Evolutionary conservation across 2,888 invertebrate genomes (phyloP).

Genomic region (Sarcophaga caerulescens): DNA sequence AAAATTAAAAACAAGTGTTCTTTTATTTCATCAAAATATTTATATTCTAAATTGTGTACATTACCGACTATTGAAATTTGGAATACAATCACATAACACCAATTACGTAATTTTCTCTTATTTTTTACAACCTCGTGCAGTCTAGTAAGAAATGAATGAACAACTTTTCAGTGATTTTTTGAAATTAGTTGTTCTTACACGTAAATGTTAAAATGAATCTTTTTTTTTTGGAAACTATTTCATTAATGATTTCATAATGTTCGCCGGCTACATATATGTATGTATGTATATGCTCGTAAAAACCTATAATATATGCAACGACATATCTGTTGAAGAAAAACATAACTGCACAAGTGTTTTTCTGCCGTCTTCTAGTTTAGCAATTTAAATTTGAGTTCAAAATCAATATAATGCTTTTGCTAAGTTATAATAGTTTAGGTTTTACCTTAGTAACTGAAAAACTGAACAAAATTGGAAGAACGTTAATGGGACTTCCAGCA

Average conservation of each 20-base stretch:
- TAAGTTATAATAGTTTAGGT: too few relatives aligned
- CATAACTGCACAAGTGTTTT: too few relatives aligned
- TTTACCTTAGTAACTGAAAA: too few relatives aligned
- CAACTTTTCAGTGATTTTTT: slow-evolving; percentile 9
- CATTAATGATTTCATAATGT: neutral
- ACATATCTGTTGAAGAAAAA: too few relatives aligned
- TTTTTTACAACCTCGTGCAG: slow-evolving; percentile 45
- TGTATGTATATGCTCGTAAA: neutral
- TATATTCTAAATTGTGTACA: neutral
- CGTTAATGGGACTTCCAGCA: too few relatives aligned
- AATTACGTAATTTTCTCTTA: slow-evolving; percentile 70
- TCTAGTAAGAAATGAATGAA: neutral
- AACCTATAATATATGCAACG: neutral
- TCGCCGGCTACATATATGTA: neutral
- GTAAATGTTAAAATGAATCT: too few relatives aligned
- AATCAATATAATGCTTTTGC: too few relatives aligned
- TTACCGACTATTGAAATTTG: slow-evolving; percentile 32
- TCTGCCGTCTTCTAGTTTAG: too few relatives aligned
- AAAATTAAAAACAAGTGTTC: neutral
- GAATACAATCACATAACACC: slow-evolving; percentile 70
- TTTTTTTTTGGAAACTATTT: too few relatives aligned
- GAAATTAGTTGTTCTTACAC: neutral
- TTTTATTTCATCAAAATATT: neutral
- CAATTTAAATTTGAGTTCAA: too few relatives aligned
- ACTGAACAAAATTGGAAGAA: too few relatives aligned